Evolutionary conservation across 2,888 invertebrate species (phyloP).

Genomic region (Scaptomyza reducta): DNA sequence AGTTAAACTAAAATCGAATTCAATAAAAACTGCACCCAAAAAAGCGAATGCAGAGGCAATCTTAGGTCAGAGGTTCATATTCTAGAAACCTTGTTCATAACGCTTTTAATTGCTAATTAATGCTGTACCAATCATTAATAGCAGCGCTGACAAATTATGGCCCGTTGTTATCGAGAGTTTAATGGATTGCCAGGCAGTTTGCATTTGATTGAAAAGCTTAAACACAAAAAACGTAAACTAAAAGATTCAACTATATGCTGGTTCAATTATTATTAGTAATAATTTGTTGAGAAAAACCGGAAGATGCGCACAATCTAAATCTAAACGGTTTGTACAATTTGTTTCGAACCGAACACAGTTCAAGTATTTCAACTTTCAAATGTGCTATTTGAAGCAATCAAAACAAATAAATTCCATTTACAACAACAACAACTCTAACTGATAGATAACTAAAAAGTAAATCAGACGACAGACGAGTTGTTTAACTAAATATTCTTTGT

Average conservation of each 20-base stretch:
- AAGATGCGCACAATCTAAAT: slow-evolving; percentile 51
- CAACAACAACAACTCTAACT: slow-evolving; percentile 49
- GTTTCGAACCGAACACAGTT: slow-evolving; percentile 35
- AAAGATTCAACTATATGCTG: slow-evolving; percentile 57
- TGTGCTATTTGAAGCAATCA: slow-evolving; percentile 44
- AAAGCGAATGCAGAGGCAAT: slow-evolving; percentile 49
- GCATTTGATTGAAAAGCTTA: slow-evolving; percentile 49
- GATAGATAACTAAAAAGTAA: slow-evolving; percentile 53
- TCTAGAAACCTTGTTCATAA: slow-evolving; percentile 59
- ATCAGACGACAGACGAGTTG: slow-evolving; percentile 24
- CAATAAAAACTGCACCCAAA: slow-evolving; percentile 49
- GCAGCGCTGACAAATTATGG: slow-evolving; percentile 67
- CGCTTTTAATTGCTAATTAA: slow-evolving; percentile 70
- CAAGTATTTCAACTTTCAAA: slow-evolving; percentile 82
- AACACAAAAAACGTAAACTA: not conserved
- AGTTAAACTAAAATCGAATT: slow-evolving; percentile 9
- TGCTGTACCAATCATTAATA: slow-evolving; percentile 56
- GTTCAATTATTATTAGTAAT: slow-evolving; percentile 69
- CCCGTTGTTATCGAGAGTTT: slow-evolving; percentile 64
- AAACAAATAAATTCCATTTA: slow-evolving; percentile 56
- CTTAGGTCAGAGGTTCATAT: slow-evolving; percentile 17
- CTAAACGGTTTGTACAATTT: slow-evolving; percentile 37
- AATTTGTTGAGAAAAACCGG: slow-evolving; percentile 58
- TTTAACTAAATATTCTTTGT: slow-evolving; percentile 2
- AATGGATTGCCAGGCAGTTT: slow-evolving; percentile 39